Percentiles rank a stretch among this genome's conserved stretches.
Evolutionary conservation across 2,797 vertebrate genomes (phyloP).

Genomic region (Tolypeutes matacus): DNA sequence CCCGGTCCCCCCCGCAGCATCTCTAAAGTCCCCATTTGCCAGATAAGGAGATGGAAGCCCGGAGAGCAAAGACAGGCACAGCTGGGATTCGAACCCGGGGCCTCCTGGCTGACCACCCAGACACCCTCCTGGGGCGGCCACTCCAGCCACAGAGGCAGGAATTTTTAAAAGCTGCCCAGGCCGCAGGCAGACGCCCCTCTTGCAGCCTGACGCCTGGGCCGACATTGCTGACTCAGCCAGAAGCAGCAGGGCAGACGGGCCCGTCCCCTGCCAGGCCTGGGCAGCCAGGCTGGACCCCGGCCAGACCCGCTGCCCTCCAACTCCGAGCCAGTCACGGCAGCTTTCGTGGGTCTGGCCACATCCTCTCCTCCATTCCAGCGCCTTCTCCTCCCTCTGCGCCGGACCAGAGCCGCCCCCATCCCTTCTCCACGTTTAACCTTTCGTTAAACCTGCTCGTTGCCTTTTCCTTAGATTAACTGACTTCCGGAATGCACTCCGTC

Average conservation of each 20-base stretch:
- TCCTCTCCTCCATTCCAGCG: not conserved
- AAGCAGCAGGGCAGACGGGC: fast-evolving
- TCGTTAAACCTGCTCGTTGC: not conserved
- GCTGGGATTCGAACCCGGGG: not conserved
- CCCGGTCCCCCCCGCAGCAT: not conserved
- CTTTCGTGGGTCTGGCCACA: not conserved
- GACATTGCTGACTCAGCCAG: not conserved
- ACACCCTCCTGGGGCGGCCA: not conserved
- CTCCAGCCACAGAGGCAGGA: not conserved
- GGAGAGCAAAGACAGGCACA: not conserved
- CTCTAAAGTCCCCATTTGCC: not conserved
- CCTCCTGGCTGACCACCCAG: not conserved
- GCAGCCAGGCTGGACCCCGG: not conserved
- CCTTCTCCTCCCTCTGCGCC: not conserved
- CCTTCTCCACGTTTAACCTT: not conserved
- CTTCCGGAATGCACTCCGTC: not conserved
- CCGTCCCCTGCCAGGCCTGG: fast-evolving
- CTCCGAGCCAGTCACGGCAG: not conserved
- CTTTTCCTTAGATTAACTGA: not conserved
- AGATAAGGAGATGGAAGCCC: not conserved
- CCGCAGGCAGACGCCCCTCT: no score
- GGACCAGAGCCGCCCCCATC: no score
- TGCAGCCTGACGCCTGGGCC: not conserved
- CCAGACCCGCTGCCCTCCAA: not conserved
- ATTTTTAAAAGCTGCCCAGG: not conserved